These are phyloP conservation scores for Zelleria hepariella DNA, from an alignment of 2,888 invertebrate species.

Conservation along the genomic window DNA sequence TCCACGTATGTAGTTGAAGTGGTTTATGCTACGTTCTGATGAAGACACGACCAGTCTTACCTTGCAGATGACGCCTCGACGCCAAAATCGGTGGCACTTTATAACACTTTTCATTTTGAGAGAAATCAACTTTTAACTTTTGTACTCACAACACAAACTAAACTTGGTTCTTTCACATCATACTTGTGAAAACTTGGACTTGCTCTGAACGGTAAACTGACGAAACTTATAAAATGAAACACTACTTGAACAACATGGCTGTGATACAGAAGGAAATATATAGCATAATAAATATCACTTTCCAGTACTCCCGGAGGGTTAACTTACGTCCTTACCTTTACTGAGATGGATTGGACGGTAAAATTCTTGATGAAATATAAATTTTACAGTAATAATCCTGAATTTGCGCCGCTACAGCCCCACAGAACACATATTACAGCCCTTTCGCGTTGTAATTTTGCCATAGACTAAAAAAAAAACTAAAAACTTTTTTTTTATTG, in stretches of 20 bases:
- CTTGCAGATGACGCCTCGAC: slow-evolving; percentile 66
- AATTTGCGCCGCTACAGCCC: slow-evolving; percentile 58
- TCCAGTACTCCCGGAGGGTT: slow-evolving; percentile 61
- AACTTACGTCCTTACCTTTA: slow-evolving; percentile 71
- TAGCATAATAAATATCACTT: slow-evolving; percentile 70
- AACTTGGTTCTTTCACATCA: slow-evolving; percentile 67
- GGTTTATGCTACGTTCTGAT: slow-evolving; percentile 57
- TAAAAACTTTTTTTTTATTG: neutral
- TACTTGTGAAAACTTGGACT: slow-evolving; percentile 68
- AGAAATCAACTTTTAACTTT: slow-evolving; percentile 53
- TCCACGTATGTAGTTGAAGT: slow-evolving; percentile 11
- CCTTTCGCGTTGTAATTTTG: slow-evolving; percentile 11
- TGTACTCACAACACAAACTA: slow-evolving; percentile 67
- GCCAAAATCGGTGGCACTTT: slow-evolving; percentile 70
- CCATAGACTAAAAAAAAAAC: neutral
- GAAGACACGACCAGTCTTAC: slow-evolving; percentile 72
- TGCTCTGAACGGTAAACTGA: slow-evolving; percentile 55
- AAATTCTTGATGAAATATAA: slow-evolving; percentile 59
- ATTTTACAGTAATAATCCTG: slow-evolving; percentile 34
- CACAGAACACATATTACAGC: no score
- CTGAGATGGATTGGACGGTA: slow-evolving; percentile 62
- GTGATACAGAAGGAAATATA: slow-evolving; percentile 68
- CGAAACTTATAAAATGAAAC: slow-evolving; percentile 68
- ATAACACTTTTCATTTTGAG: slow-evolving; percentile 68
- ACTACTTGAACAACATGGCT: slow-evolving; percentile 70